Percentiles rank a stretch among this genome's conserved stretches.
Evolutionary conservation across 2,888 invertebrate species (phyloP).

Genomic region (Papilio elwesi): DNA sequence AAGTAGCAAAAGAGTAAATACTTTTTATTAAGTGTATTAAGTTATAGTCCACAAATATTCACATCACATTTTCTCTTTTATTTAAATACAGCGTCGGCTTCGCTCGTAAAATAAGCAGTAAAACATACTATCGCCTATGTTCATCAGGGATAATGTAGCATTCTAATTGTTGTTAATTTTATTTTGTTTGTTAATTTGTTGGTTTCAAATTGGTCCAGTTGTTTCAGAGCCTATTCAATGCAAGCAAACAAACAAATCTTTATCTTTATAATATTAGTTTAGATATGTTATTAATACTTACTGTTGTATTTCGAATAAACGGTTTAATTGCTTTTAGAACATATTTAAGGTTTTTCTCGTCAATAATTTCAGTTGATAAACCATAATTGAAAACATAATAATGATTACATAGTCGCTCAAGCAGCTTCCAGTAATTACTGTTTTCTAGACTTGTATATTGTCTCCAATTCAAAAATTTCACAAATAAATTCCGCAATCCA

Average conservation of each 20-base stretch:
- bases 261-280: no score
- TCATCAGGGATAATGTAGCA: no score
- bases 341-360: conserved; percentile 60
- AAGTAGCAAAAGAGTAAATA: no score
- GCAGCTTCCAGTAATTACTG: conserved; percentile 63
- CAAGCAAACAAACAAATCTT: no score
- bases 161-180: no score
- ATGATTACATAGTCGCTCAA: conserved; percentile 65
- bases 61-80: not conserved
- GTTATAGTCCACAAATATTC: not conserved
- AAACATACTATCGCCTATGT: no score
- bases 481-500: conserved; percentile 62
- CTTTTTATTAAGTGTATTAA: no score
- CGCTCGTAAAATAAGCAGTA: not conserved
- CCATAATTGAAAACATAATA: conserved; percentile 69
- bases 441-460: conserved; percentile 60
- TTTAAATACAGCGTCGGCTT: not conserved
- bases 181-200: no score
- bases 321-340: conserved; percentile 64
- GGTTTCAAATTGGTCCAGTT: no score
- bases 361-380: conserved; percentile 59
- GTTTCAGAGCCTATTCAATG: no score
- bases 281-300: conserved; percentile 45
- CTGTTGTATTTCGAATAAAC: conserved; percentile 54
- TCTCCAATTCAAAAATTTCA: conserved; percentile 70